Conservation (phyloP, 2,888 invertebrate genomes). For the Petrolisthes cinctipes region DNA sequence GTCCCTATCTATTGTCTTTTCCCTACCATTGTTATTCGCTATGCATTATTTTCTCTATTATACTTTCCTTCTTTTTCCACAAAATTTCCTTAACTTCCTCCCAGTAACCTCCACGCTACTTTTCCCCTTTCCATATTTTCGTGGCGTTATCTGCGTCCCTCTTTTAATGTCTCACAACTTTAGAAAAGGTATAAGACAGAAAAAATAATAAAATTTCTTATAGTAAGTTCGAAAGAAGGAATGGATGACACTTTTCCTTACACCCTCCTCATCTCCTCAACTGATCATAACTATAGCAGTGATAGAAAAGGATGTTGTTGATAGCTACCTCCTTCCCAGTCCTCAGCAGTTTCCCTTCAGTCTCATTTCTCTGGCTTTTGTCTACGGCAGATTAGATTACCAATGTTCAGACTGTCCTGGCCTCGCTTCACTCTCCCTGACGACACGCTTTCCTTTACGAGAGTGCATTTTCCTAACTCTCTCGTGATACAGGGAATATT, state of each 20-base stretch:
- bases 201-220: no score
- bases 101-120: neutral
- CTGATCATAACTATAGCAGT: no score
- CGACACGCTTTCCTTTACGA: neutral
- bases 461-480: no score
- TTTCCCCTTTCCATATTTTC: neutral
- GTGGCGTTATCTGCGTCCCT: neutral
- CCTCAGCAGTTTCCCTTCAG: neutral
- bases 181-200: no score
- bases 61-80: neutral
- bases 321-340: neutral
- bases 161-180: neutral
- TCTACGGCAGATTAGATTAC: constrained; percentile 9
- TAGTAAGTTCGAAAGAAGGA: no score
- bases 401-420: neutral
- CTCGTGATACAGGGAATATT: no score
- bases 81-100: neutral
- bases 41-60: neutral
- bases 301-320: neutral
- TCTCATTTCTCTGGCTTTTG: constrained; percentile 3
- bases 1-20: neutral
- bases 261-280: no score
- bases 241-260: no score
- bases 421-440: neutral
- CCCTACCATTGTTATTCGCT: neutral